Evolutionary conservation across 2,113 vertebrate genomes (phyloP), one percentile per base, ranked within the genome.

Genomic region (Marcusenius ussheri): DNA sequence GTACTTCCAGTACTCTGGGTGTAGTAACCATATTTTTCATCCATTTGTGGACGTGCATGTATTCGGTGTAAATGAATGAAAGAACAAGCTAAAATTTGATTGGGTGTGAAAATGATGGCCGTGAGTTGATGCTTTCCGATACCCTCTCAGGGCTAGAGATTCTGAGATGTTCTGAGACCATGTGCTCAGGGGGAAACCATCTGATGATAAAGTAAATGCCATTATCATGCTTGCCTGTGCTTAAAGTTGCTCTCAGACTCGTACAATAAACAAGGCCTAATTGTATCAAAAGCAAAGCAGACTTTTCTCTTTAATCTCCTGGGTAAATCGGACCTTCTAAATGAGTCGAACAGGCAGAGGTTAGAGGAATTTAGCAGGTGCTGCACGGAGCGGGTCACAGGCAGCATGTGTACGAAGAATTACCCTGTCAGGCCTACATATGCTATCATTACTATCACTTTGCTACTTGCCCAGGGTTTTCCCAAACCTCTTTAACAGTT

Each of bases 401-500:
- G 5, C 27, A 24, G 19, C 45, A 80, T 9, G 9, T 74, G 66
- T 8, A 74, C 27, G 10, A 66, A 66, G 35, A 49, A 74, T 77
- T 17, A 39, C 31, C 31, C 70, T 39, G 70, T 31, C 70, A 13
- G 17, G 11, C n/a, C 45, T n/a, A 13, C 7, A n/a, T 5, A 27
- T 47, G 45, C 19, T 27, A 39, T 77, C 13, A 19, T n/a, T 84
- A 84, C 24, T 47, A 47, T 24, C 45, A 84, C 51, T 35, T 13
- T 89, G 8, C 46, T 21, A 11, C 46, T 80, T 83, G 19, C 11
- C 8, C 27, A 35, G 62, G 42, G 5, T 62, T 42, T 58, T 9
- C 15, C 50, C 51, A 51, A 90, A 27, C 95, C 35, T 7, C 42
- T 88, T 91, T 89, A 90, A 88, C 90, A 91, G 13, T 92, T 92